Evolutionary conservation across 1,140 invertebrate species (phyloP).

Genomic region (Chrysomallon squamiferum): DNA sequence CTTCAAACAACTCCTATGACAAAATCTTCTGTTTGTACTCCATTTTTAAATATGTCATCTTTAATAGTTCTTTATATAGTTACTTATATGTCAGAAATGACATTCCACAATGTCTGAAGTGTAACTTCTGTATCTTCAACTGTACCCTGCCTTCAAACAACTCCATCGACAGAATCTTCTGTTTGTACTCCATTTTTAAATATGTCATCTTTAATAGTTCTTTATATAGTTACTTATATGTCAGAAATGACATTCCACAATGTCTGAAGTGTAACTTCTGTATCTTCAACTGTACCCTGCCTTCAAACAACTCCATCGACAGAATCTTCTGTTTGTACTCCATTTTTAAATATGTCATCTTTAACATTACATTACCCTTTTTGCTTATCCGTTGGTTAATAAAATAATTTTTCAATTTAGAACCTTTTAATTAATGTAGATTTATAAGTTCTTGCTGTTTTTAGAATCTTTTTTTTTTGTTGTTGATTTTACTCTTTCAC

Average conservation of each 20-base stretch:
- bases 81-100: slow-evolving; percentile 83
- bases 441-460: too few species aligned
- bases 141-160: slow-evolving; percentile 86
- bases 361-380: too few species aligned
- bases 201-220: too few species aligned
- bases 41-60: too few species aligned
- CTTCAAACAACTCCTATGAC: slow-evolving; percentile 84
- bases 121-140: slow-evolving; percentile 95
- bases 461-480: too few species aligned
- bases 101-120: slow-evolving; percentile 91
- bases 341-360: too few species aligned
- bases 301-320: slow-evolving; percentile 84
- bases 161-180: slow-evolving; percentile 89
- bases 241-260: slow-evolving; percentile 95
- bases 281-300: slow-evolving; percentile 93
- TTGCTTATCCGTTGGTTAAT: neutral
- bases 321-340: slow-evolving; percentile 89
- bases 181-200: too few species aligned
- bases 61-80: too few species aligned
- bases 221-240: too few species aligned
- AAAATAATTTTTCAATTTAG: neutral
- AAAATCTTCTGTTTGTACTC: slow-evolving; percentile 80
- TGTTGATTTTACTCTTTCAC: too few species aligned
- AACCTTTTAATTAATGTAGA: neutral
- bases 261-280: slow-evolving; percentile 92